Evolutionary conservation across 2,797 vertebrate species (phyloP).

Genomic region (Sphenodon punctatus): DNA sequence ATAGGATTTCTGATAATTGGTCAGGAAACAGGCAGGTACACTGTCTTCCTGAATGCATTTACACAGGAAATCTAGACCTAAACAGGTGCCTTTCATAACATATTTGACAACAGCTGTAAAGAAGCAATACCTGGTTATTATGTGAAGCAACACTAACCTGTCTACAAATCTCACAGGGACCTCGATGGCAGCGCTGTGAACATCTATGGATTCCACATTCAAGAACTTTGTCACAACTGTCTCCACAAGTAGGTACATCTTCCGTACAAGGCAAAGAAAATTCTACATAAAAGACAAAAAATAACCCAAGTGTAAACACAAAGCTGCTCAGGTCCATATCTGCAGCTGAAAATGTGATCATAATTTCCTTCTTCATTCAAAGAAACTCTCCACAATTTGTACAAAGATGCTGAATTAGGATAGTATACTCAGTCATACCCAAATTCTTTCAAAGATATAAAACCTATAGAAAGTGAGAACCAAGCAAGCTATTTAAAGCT

Average conservation of each 20-base stretch:
- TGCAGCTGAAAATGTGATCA: not conserved
- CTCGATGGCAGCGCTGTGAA: slow-evolving; percentile 93
- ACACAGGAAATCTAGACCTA: not conserved
- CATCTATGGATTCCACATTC: slow-evolving; percentile 92
- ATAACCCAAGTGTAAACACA: not conserved
- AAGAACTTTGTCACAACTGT: slow-evolving; percentile 90
- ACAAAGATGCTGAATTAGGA: not conserved
- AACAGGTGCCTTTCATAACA: not conserved
- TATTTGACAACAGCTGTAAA: not conserved
- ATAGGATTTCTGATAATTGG: not conserved
- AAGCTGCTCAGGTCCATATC: not conserved
- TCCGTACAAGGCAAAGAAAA: slow-evolving; percentile 91
- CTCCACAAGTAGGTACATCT: slow-evolving; percentile 91
- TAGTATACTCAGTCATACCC: not conserved
- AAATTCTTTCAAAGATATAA: not conserved
- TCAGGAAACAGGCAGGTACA: not conserved
- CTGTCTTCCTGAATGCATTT: not conserved
- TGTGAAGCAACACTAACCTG: slow-evolving; percentile 79
- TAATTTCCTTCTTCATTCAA: not conserved
- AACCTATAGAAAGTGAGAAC: not conserved
- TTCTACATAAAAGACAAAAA: slow-evolving; percentile 72
- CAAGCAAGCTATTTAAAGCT: not conserved
- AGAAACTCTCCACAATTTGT: not conserved
- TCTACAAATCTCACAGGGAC: slow-evolving; percentile 92
- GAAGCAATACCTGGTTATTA: not conserved